These are phyloP conservation scores for Galago senegalensis DNA, from an alignment of 2,797 vertebrate species.

Conservation along the genomic window DNA sequence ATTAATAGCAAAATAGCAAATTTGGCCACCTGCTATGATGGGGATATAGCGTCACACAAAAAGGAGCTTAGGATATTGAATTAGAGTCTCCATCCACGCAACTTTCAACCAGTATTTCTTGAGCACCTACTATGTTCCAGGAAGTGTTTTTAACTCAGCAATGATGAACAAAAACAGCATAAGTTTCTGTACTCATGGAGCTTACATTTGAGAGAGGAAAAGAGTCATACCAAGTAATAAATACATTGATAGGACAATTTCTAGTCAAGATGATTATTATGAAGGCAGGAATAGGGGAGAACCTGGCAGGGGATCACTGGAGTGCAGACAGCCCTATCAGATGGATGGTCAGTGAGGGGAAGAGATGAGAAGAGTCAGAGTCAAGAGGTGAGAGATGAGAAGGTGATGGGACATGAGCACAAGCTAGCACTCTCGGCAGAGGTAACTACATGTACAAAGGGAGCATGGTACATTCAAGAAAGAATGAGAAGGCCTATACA, in stretches of 20 bases:
- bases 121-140: neutral
- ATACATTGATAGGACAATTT: neutral
- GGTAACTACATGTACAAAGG: neutral
- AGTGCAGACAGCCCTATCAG: too few species aligned
- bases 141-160: conserved; percentile 30
- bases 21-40: neutral
- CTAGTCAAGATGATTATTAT: neutral
- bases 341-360: neutral
- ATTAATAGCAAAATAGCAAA: neutral
- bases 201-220: neutral
- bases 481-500: neutral
- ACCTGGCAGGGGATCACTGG: neutral
- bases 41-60: neutral
- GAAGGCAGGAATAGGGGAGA: neutral
- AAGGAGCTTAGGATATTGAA: neutral
- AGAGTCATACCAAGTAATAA: neutral
- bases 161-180: neutral
- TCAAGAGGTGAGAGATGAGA: neutral
- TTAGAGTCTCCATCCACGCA: neutral
- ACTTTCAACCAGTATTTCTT: neutral
- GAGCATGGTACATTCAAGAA: neutral
- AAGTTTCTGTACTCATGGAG: neutral
- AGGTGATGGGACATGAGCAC: neutral
- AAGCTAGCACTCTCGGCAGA: neutral
- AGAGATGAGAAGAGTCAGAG: neutral